A percentile compares a stretch with the other conserved stretches of the same genome.
Evolutionary conservation across 2,797 vertebrate genomes (phyloP).

Genomic region (Chaunax sp.): DNA sequence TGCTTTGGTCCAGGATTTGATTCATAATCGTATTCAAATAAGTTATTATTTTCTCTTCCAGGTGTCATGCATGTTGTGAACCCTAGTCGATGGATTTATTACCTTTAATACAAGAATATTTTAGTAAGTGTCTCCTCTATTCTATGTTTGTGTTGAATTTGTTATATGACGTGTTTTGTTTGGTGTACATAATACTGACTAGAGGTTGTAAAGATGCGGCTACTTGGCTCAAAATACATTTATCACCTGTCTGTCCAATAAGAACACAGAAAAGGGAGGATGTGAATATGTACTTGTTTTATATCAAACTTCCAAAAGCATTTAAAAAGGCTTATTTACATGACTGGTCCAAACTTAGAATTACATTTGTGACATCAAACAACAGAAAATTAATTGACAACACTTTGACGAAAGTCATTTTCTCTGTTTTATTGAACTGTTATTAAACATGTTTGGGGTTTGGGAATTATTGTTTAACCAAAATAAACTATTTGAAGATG

Average conservation of each 20-base stretch:
- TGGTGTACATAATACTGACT: background rate
- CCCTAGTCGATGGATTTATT: slow-evolving; percentile 84
- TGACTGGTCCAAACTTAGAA: background rate
- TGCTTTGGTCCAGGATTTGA: background rate
- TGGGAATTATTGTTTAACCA: background rate
- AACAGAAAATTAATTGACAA: no score
- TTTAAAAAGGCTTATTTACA: background rate
- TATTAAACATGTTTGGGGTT: background rate
- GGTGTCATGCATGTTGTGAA: slow-evolving; percentile 75
- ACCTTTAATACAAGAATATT: slow-evolving; percentile 78
- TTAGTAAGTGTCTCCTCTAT: slow-evolving; percentile 76
- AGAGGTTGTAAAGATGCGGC: background rate
- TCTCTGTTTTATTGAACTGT: background rate
- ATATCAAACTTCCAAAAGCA: background rate
- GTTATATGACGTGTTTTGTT: background rate
- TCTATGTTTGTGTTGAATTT: slow-evolving; percentile 7
- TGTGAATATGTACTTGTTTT: background rate
- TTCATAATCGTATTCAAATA: background rate
- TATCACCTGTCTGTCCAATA: background rate
- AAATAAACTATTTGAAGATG: no score
- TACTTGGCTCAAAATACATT: background rate
- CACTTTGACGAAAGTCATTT: background rate
- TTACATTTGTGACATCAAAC: background rate
- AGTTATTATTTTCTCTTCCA: slow-evolving; percentile 59
- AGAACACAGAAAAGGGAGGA: background rate